A percentile compares a stretch with the other conserved stretches of the same genome.
Evolutionary conservation across 2,113 vertebrate species (phyloP).

Genomic region (Tapirus terrestris): DNA sequence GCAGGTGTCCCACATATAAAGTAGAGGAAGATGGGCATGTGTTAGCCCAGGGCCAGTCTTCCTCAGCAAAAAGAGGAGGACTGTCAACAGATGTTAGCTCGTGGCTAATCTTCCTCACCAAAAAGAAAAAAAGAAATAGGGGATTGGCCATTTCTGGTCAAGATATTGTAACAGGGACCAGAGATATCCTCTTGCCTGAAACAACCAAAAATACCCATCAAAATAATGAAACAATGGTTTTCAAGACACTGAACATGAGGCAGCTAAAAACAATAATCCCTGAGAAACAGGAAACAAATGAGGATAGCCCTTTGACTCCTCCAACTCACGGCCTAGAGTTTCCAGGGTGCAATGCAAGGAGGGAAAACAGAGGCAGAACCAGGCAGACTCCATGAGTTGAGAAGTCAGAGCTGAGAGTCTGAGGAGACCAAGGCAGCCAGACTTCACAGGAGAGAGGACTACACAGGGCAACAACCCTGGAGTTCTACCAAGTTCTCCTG

Average conservation of each 20-base stretch:
- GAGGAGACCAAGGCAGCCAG: background rate
- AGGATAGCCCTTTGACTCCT: background rate
- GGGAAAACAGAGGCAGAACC: background rate
- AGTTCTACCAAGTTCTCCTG: background rate
- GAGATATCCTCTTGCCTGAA: background rate
- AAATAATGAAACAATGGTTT: background rate
- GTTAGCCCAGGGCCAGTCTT: too few relatives aligned
- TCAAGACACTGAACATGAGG: background rate
- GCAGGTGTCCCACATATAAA: too few relatives aligned
- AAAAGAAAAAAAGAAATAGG: background rate
- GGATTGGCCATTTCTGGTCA: background rate
- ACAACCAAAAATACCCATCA: background rate
- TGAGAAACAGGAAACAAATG: background rate
- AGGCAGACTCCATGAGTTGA: background rate
- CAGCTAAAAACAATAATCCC: background rate
- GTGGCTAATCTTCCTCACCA: too few relatives aligned
- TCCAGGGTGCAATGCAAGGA: background rate
- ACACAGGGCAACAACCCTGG: background rate
- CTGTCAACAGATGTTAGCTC: too few relatives aligned
- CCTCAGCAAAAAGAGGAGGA: too few relatives aligned
- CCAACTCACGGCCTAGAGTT: background rate
- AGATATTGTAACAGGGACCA: background rate
- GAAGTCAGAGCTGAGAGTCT: background rate
- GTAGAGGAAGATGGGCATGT: too few relatives aligned
- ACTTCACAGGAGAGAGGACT: background rate